These are phyloP conservation scores for Chymomyza fuscimana DNA, from an alignment of 2,888 invertebrate species.

Conservation along the genomic window DNA sequence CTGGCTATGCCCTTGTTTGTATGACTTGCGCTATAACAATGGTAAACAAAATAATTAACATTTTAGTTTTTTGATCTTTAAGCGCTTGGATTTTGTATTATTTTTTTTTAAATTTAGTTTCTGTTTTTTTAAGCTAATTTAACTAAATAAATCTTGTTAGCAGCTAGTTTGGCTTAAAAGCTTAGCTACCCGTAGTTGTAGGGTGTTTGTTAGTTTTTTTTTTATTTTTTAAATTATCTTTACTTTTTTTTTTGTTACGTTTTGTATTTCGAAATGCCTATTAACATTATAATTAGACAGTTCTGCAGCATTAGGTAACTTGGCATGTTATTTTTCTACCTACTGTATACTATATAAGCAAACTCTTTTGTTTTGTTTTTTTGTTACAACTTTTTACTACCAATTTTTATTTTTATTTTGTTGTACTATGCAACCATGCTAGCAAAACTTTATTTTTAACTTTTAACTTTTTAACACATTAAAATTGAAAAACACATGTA, in stretches of 20 bases:
- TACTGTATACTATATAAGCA: neutral
- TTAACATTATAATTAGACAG: neutral
- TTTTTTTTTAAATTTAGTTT: slow-evolving; percentile 24
- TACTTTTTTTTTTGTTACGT: neutral
- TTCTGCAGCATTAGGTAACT: neutral
- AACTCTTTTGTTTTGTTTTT: neutral
- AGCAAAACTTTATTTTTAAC: neutral
- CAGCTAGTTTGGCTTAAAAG: no score
- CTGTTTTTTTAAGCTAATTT: slow-evolving; percentile 7
- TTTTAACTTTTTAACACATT: neutral
- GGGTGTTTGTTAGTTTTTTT: slow-evolving; percentile 5
- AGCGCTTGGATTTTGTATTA: slow-evolving; percentile 15
- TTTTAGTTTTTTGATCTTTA: slow-evolving; percentile 1
- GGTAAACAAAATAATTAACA: neutral
- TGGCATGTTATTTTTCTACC: neutral
- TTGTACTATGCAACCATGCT: neutral
- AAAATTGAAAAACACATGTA: neutral
- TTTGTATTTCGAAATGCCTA: neutral
- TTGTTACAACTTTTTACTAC: neutral
- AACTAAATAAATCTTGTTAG: neutral
- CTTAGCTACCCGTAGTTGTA: neutral
- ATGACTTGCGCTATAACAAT: neutral
- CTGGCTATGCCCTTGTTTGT: slow-evolving; percentile 11
- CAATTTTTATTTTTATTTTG: neutral
- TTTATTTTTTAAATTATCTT: slow-evolving; percentile 4